Percentiles rank a stretch among this genome's conserved stretches.
Conservation (phyloP, 2,113 vertebrate genomes). For the Callipepla squamata region DNA sequence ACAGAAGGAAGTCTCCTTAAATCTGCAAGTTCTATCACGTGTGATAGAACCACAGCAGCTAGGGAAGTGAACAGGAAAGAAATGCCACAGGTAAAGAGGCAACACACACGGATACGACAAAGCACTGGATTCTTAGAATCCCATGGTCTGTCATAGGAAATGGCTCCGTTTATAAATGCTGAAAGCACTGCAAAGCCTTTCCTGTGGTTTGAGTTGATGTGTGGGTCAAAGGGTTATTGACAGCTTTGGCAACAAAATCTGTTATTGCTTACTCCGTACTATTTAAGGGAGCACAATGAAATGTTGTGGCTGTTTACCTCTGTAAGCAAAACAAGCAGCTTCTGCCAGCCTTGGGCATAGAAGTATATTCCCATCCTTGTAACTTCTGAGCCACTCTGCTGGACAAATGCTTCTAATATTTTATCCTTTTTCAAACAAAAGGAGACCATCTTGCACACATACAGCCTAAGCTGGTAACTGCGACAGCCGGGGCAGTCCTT, state of each 20-base stretch:
- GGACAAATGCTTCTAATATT: neutral
- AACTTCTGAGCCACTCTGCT: accelerated
- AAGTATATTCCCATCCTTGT: neutral
- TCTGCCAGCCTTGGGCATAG: neutral
- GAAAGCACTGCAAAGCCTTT: neutral
- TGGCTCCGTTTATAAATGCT: neutral
- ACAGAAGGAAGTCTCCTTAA: neutral
- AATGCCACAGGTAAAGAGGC: neutral
- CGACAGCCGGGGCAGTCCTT: neutral
- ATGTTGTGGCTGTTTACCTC: neutral
- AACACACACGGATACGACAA: neutral
- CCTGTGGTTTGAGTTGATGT: neutral
- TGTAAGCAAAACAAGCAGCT: neutral
- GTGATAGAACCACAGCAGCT: too few relatives aligned
- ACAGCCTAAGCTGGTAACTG: accelerated
- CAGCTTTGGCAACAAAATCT: neutral
- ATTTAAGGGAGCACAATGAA: neutral
- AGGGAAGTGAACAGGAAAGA: neutral
- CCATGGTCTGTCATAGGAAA: neutral
- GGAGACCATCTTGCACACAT: accelerated
- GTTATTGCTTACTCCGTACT: neutral
- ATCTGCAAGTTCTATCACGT: neutral
- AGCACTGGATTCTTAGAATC: neutral
- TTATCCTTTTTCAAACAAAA: neutral
- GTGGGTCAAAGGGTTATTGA: conserved; percentile 16